Base-by-base conservation (phyloP, 30 jellyfish, hydroid and myxozoan genomes). In the Cassiopea andromeda region DNA sequence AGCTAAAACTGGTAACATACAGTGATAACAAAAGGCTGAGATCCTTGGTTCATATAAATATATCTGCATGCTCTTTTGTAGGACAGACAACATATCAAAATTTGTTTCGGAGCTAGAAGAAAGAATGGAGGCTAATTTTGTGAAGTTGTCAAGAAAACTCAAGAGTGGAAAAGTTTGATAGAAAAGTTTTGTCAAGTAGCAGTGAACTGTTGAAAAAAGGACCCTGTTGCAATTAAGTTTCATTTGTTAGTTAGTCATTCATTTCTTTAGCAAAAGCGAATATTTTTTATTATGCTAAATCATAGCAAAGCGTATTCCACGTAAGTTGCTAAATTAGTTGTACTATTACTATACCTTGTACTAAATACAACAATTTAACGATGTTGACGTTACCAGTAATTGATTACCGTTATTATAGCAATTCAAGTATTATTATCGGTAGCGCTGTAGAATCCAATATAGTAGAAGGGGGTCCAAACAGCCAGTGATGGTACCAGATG, bases 91-190 rank as follows among this genome's bases (percentile, higher is more conserved):
- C 69, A 48, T 60, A 1, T 81, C 81, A 64, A 81, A 68, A 70
- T 38, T 82, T 66, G 27, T 67, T 12, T 12, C 15, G 67, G 81
- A 81, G 13, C 6, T 81, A 46, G 90, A 81, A 16, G 90, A 81
- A 27, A 81, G 73, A 19, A 44, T 69, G 81, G 90, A 60, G 46
- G 67, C 43, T 45, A 48, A 46, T 18, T 81, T 66, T 14, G 3
- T 38, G 5, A 48, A 48, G 38, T 27, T 81, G 13, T 38, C 46
- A 44, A 64, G 67, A 68, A 64, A 61, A 10, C 64, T 54, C 64
- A 6, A 10, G 12, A 10, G 0, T 6, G 12, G 10, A 3, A 54
- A 6, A 54, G 64, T 10, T 54, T 6, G 12, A 54, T 54, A 3
- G 10, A 54, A 54, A 54, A 54, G 64, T 54, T 3, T 54, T 54